Percentiles rank a stretch among this genome's conserved stretches.
Conservation (phyloP, 2,888 invertebrate genomes). For the Brenthis hecate region DNA sequence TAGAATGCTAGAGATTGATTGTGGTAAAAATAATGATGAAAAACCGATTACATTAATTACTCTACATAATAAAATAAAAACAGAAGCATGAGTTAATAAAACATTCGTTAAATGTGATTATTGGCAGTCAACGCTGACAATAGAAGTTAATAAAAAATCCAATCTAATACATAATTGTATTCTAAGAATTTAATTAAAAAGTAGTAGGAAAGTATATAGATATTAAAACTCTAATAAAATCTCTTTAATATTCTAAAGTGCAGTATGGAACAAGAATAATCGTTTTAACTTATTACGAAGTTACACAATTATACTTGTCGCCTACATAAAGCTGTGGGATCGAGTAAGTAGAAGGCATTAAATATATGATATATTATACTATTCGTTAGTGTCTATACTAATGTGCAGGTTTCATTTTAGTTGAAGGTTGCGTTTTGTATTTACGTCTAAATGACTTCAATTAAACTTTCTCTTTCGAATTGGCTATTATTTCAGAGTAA, state of each 20-base stretch:
- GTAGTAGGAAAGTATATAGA: too few relatives aligned
- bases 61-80: too few relatives aligned
- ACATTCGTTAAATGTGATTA: too few relatives aligned
- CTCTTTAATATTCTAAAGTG: not conserved
- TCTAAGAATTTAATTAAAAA: too few relatives aligned
- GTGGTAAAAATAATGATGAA: too few relatives aligned
- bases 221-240: too few relatives aligned
- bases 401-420: conserved; percentile 10
- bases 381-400: not conserved
- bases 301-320: not conserved
- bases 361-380: conserved; percentile 16
- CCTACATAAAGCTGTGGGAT: not conserved
- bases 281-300: not conserved
- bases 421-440: conserved; percentile 18
- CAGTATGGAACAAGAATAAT: not conserved
- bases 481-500: conserved; percentile 27
- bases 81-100: too few relatives aligned
- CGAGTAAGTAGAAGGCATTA: not conserved
- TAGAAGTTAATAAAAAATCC: too few relatives aligned
- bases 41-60: too few relatives aligned
- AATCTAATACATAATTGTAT: too few relatives aligned
- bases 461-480: conserved; percentile 33
- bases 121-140: too few relatives aligned
- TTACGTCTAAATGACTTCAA: conserved; percentile 16
- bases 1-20: too few relatives aligned